Percentiles rank a stretch among this genome's conserved stretches.
These are phyloP conservation scores for Scylla paramamosain DNA, from an alignment of 1,140 invertebrate genomes.

Conservation along the genomic window DNA sequence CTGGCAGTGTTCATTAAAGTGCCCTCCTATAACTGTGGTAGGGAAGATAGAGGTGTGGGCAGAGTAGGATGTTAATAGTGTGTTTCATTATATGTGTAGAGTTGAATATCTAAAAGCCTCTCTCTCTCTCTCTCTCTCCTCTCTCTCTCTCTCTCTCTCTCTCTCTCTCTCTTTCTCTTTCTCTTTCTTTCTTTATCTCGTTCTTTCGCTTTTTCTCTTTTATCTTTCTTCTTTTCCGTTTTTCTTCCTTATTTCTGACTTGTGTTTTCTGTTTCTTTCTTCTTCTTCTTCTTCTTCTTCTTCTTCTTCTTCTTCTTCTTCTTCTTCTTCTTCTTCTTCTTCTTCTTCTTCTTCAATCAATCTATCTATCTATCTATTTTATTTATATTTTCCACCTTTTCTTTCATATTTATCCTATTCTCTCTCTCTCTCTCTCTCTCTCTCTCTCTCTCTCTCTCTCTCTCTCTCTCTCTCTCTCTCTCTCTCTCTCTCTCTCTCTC, in stretches of 20 bases:
- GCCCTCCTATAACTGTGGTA: no score
- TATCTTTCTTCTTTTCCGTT: not conserved
- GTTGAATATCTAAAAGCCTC: not conserved
- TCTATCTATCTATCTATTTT: not conserved
- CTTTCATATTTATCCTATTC: not conserved
- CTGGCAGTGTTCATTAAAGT: no score
- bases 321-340: not conserved
- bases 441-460: not conserved
- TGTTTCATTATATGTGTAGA: not conserved
- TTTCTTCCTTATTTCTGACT: not conserved
- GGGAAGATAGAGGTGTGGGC: no score
- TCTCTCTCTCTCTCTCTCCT: not conserved
- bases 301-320: not conserved
- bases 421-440: slow-evolving; percentile 41
- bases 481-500: not conserved
- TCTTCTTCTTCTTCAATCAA: not conserved
- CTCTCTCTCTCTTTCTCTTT: slow-evolving; percentile 38
- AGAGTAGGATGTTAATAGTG: no score
- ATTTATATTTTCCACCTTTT: not conserved
- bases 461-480: not conserved
- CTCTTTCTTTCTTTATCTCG: not conserved
- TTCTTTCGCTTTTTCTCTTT: not conserved
- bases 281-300: not conserved
- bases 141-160: slow-evolving; percentile 34
- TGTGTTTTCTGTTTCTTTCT: not conserved